These are phyloP conservation scores for Conops quadrifasciatus DNA, from an alignment of 2,888 invertebrate genomes.

Conservation along the genomic window DNA sequence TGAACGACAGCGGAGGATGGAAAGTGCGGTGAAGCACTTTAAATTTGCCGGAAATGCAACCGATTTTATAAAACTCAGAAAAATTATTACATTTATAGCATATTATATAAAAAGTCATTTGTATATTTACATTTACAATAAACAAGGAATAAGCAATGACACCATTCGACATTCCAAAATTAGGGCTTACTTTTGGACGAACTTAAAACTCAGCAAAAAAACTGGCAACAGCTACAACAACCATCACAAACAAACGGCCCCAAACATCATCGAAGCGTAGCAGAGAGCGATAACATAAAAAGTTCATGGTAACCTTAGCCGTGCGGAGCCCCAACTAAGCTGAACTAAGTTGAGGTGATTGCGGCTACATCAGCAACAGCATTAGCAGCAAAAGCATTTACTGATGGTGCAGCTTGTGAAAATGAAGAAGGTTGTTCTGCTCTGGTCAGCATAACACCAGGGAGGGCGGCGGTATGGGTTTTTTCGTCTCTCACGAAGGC, in stretches of 20 bases:
- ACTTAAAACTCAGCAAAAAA: neutral
- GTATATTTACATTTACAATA: no score
- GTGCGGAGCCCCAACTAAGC: neutral
- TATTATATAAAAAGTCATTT: no score
- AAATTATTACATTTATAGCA: neutral
- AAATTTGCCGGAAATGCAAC: slow-evolving; percentile 3
- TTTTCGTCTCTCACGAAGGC: no score
- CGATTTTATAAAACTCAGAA: neutral
- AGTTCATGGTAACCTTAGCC: neutral
- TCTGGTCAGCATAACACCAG: neutral
- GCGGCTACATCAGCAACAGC: neutral
- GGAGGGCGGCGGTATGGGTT: neutral
- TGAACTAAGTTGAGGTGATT: neutral
- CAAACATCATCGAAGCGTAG: slow-evolving; percentile 6
- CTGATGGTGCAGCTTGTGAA: no score
- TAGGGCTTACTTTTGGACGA: neutral
- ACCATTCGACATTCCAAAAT: neutral
- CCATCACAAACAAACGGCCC: neutral
- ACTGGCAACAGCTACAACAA: neutral
- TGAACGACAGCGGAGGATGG: neutral
- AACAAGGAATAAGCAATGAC: no score
- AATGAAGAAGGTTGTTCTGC: no score
- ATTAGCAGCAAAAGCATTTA: neutral
- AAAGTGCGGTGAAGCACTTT: neutral
- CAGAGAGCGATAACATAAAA: neutral